Percentiles rank a stretch among this genome's conserved stretches.
phyloP scores from a whole-genome alignment of 2,113 vertebrate species.

The Genyomyrus donnyi region DNA sequence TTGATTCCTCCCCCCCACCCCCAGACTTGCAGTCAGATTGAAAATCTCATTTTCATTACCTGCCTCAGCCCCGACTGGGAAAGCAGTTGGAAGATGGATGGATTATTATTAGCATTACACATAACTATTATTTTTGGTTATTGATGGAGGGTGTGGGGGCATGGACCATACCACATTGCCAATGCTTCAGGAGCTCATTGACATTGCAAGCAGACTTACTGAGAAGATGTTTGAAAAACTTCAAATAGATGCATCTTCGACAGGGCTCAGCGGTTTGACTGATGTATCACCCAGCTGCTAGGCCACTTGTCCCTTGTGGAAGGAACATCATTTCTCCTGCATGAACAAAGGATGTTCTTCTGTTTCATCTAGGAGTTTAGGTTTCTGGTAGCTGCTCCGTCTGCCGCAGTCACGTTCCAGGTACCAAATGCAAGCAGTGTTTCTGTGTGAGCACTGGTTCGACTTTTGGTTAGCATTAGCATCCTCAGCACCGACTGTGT shows the following conservation, averaged over 20 bases:
- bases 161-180: background rate
- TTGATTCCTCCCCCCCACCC: background rate
- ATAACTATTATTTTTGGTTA: background rate
- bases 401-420: too few relatives aligned
- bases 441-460: background rate
- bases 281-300: background rate
- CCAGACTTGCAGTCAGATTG: background rate
- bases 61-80: background rate
- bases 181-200: background rate
- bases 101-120: background rate
- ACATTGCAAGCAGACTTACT: background rate
- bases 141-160: background rate
- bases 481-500: background rate
- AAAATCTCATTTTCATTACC: slow-evolving; percentile 4
- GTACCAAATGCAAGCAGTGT: background rate
- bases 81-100: background rate
- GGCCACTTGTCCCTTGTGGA: background rate
- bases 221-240: background rate
- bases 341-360: background rate
- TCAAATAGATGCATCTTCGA: background rate
- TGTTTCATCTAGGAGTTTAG: background rate
- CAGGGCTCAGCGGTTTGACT: background rate
- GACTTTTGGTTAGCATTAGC: background rate
- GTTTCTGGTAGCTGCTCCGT: background rate
- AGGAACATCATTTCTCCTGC: background rate